These are phyloP conservation scores for Chrysaora quinquecirrha DNA, from an alignment of 30 jellyfish, hydroid and myxozoan genomes.

Conservation along the genomic window DNA sequence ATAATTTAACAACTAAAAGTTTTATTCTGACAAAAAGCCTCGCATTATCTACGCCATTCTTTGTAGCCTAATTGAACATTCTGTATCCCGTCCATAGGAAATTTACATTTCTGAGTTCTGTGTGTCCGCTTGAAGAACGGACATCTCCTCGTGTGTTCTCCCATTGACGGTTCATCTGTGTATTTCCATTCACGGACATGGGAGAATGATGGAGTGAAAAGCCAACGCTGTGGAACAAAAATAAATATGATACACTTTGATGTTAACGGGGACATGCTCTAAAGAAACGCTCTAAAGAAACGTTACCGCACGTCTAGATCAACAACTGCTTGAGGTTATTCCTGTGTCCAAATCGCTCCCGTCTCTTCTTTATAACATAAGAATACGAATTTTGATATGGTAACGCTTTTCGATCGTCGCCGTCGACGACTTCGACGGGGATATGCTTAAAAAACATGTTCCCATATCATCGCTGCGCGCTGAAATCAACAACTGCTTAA, in stretches of 20 bases:
- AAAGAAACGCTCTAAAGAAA: background rate
- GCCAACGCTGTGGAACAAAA: conserved; percentile 62
- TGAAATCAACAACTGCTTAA: too few species aligned
- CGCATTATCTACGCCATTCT: background rate
- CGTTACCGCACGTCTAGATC: background rate
- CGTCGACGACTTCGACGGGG: background rate
- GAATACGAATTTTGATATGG: too few species aligned
- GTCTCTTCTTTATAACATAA: background rate
- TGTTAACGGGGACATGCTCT: background rate
- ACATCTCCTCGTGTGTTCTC: conserved; percentile 73
- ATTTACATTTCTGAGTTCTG: conserved; percentile 1
- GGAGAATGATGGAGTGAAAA: conserved; percentile 80
- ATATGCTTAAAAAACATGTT: too few species aligned
- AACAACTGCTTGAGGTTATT: background rate
- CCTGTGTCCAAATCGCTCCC: background rate
- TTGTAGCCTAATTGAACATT: background rate
- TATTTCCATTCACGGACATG: conserved; percentile 63
- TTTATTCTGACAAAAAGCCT: too few species aligned
- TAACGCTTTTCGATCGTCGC: background rate
- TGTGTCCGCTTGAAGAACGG: conserved; percentile 60
- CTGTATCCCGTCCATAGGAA: conserved; percentile 8
- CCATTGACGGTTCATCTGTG: conserved; percentile 77
- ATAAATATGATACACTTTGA: background rate
- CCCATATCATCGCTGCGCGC: too few species aligned
- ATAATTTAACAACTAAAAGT: too few species aligned